Conservation (phyloP, 2,888 invertebrate genomes). For the Phoronis australis region DNA sequence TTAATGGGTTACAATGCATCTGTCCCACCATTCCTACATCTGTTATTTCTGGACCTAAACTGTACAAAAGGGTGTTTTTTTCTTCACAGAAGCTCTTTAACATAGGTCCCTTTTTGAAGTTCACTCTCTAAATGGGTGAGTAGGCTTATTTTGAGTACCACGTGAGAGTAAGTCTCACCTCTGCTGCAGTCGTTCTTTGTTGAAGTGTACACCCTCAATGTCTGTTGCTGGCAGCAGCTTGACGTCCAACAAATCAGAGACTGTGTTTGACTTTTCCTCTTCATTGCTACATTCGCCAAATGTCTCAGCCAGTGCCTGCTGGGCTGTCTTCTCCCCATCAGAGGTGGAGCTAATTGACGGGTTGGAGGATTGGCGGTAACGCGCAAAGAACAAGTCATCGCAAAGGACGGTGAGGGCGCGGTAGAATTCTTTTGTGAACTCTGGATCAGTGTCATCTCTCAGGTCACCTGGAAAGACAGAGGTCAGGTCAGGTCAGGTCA, state of each 20-base stretch:
- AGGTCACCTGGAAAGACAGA: conserved; percentile 34
- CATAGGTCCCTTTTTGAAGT: no score
- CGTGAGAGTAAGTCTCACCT: conserved; percentile 26
- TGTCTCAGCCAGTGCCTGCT: conserved; percentile 32
- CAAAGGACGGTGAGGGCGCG: conserved; percentile 42
- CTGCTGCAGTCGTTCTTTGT: conserved; percentile 31
- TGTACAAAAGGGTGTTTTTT: no score
- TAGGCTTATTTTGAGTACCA: no score
- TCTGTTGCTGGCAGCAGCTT: conserved; percentile 38
- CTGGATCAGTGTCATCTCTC: conserved; percentile 40
- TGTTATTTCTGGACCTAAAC: no score
- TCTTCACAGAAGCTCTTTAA: no score
- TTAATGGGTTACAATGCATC: no score
- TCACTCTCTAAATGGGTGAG: no score
- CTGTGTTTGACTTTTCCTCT: conserved; percentile 36
- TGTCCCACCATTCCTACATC: no score
- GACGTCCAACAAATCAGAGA: conserved; percentile 41
- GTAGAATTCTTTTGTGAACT: conserved; percentile 43
- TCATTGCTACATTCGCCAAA: conserved; percentile 40
- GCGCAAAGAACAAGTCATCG: conserved; percentile 47
- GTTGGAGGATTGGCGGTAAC: conserved; percentile 28
- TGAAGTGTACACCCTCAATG: conserved; percentile 37
- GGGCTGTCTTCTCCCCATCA: conserved; percentile 21
- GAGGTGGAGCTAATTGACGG: conserved; percentile 17
- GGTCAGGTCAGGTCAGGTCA: no score